Conservation (phyloP, 2,888 invertebrate genomes). For the Liodrosophila aerea region DNA sequence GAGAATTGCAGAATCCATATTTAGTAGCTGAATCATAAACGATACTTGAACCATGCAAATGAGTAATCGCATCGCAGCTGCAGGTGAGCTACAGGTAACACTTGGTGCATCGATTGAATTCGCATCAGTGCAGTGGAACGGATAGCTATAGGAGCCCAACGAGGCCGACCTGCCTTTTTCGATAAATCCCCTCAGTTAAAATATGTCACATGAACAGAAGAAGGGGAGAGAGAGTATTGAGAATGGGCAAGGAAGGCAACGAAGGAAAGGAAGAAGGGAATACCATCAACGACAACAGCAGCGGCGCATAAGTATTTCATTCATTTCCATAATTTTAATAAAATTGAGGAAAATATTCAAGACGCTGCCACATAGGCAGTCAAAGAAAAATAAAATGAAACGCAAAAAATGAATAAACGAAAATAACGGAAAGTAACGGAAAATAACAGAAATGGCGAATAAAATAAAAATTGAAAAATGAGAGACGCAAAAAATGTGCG, state of each 20-base stretch:
- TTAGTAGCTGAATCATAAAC: conserved; percentile 28
- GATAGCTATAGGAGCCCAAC: conserved; percentile 50
- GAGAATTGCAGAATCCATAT: neutral
- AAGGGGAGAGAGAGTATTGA: neutral
- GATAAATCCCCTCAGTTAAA: conserved; percentile 63
- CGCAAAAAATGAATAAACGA: conserved; percentile 39
- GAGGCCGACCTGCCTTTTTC: conserved; percentile 62
- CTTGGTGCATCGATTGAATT: conserved; percentile 69
- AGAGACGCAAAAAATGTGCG: conserved; percentile 56
- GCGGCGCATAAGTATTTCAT: conserved; percentile 67
- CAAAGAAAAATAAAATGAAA: conserved; percentile 18
- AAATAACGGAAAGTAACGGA: conserved; percentile 17
- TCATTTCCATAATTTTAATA: conserved; percentile 79
- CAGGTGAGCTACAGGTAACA: conserved; percentile 42
- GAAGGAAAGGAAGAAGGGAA: neutral
- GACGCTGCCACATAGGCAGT: conserved; percentile 34
- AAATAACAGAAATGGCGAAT: conserved; percentile 6
- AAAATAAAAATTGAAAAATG: conserved; percentile 48
- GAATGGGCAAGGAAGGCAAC: neutral
- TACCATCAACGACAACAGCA: conserved; percentile 1
- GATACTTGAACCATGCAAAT: conserved; percentile 63
- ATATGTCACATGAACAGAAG: conserved; percentile 42
- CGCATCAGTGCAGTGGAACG: conserved; percentile 70
- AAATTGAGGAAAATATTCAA: conserved; percentile 76
- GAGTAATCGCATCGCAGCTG: conserved; percentile 12